phyloP scores from a whole-genome alignment of 2,113 vertebrate species.

The Rhea americana region DNA sequence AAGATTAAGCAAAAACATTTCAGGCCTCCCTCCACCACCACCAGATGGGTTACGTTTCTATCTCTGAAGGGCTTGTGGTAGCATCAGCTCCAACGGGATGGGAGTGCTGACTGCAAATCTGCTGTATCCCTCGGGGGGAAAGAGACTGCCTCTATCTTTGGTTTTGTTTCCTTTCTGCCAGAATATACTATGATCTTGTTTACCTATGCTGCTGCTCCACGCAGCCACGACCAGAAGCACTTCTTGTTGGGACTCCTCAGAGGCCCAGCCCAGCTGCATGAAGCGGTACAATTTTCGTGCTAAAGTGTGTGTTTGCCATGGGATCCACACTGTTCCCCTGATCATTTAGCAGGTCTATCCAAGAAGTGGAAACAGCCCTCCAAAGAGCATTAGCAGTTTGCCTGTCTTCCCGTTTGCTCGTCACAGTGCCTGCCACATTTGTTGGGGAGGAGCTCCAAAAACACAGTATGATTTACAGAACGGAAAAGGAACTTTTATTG shows the following conservation, averaged over 20 bases:
- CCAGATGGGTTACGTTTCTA: neutral
- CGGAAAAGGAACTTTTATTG: neutral
- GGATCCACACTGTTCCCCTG: neutral
- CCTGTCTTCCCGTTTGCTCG: neutral
- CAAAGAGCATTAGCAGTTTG: neutral
- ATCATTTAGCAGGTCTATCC: neutral
- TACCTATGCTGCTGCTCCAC: neutral
- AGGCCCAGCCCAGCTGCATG: rapidly evolving
- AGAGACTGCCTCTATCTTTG: neutral
- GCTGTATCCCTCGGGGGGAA: neutral
- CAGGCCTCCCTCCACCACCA: neutral
- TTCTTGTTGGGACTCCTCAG: neutral
- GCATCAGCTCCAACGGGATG: neutral
- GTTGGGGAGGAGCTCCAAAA: neutral
- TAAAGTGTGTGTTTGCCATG: neutral
- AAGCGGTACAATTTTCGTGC: neutral
- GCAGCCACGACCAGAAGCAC: neutral
- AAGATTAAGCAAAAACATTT: neutral
- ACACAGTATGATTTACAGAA: neutral
- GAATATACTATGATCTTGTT: rapidly evolving
- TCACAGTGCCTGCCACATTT: neutral
- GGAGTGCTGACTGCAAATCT: neutral
- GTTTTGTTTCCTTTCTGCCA: neutral
- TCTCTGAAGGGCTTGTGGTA: rapidly evolving
- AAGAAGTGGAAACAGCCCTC: neutral